phyloP scores from a whole-genome alignment of 2,113 vertebrate genomes.

The Solenodon paradoxus region DNA sequence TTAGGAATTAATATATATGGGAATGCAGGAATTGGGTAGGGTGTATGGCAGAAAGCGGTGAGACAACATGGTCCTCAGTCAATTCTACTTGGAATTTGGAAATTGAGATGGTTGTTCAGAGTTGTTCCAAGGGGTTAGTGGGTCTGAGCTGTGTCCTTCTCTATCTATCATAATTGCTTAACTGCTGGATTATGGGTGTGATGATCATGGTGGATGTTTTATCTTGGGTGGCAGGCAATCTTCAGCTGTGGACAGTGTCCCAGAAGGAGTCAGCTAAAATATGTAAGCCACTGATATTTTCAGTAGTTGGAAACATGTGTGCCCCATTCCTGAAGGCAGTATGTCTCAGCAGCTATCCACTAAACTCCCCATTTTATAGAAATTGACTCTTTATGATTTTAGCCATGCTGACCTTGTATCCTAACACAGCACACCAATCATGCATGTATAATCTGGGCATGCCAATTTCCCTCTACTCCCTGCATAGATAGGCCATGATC shows the following conservation, averaged over 20 bases:
- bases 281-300: neutral
- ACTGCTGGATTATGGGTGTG: too few relatives aligned
- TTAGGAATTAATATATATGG: fast-evolving
- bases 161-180: neutral
- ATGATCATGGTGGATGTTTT: too few relatives aligned
- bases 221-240: neutral
- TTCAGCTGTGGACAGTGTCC: too few relatives aligned
- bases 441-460: neutral
- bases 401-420: neutral
- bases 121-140: neutral
- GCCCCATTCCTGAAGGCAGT: neutral
- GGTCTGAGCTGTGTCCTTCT: neutral
- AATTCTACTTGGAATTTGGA: neutral
- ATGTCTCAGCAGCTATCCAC: neutral
- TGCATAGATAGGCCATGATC: neutral
- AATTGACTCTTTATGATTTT: neutral
- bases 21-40: neutral
- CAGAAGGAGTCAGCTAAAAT: neutral
- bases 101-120: neutral
- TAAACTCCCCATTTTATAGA: neutral
- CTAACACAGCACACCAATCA: neutral
- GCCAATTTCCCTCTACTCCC: neutral
- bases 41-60: too few relatives aligned
- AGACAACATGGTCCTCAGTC: too few relatives aligned
- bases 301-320: neutral